phyloP scores from a whole-genome alignment of 1,140 invertebrate genomes.

The Archivesica marissinica region DNA sequence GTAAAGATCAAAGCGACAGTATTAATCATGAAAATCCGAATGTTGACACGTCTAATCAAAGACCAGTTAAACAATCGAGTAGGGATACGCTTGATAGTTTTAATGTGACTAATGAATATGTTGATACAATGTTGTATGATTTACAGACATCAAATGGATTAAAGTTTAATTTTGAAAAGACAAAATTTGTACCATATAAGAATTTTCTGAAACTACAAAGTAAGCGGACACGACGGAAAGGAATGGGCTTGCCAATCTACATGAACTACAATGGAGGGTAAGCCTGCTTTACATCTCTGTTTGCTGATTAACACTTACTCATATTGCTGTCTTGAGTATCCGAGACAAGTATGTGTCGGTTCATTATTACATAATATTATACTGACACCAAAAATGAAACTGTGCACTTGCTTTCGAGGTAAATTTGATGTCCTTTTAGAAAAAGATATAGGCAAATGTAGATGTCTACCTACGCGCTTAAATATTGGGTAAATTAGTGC shows the following conservation, averaged over 20 bases:
- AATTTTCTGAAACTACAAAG: conserved; percentile 55
- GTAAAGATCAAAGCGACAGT: conserved; percentile 54
- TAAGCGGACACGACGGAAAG: conserved; percentile 35
- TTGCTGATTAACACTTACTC: too few relatives aligned
- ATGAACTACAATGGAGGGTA: conserved; percentile 61
- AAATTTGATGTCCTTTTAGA: too few relatives aligned
- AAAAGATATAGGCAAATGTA: too few relatives aligned
- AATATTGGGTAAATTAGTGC: too few relatives aligned
- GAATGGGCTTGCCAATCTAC: conserved; percentile 50
- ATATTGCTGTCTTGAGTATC: too few relatives aligned
- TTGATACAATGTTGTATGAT: conserved; percentile 46
- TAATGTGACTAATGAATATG: conserved; percentile 39
- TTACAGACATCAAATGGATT: conserved; percentile 59
- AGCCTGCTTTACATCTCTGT: conserved; percentile 1
- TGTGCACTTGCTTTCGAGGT: too few relatives aligned
- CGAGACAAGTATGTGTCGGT: too few relatives aligned
- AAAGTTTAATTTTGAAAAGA: conserved; percentile 63
- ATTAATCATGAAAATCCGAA: conserved; percentile 37
- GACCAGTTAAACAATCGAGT: not conserved
- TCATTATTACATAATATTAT: too few relatives aligned
- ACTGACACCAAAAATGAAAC: too few relatives aligned
- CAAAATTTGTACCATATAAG: conserved; percentile 23
- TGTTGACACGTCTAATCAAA: conserved; percentile 2
- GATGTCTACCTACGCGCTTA: too few relatives aligned
- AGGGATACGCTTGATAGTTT: not conserved